Evolutionary conservation across 2,888 invertebrate genomes (phyloP).

Genomic region (Agrilus biguttatus): DNA sequence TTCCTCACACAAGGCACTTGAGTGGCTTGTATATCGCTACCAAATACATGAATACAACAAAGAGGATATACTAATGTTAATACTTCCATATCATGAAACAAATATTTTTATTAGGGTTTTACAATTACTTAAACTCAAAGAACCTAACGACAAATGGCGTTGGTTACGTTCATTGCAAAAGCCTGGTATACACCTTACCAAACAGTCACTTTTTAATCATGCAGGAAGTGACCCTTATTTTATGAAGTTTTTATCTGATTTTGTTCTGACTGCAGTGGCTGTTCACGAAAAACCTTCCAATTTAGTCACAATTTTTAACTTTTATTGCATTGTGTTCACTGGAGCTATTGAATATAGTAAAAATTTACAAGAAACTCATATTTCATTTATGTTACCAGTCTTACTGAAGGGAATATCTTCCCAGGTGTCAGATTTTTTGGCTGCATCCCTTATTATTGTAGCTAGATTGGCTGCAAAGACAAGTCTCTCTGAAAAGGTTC

Average conservation of each 20-base stretch:
- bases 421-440: conserved; percentile 50
- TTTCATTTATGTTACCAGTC: conserved; percentile 55
- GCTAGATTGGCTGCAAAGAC: conserved; percentile 54
- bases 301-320: conserved; percentile 60
- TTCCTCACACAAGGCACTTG: conserved; percentile 77
- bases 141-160: conserved; percentile 49
- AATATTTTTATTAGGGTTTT: conserved; percentile 73
- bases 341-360: conserved; percentile 49
- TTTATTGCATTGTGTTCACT: conserved; percentile 62
- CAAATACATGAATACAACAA: conserved; percentile 80
- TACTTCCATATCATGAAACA: conserved; percentile 87
- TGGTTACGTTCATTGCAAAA: conserved; percentile 66
- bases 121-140: conserved; percentile 55
- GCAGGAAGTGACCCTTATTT: conserved; percentile 49
- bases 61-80: conserved; percentile 62
- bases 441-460: conserved; percentile 59
- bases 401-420: conserved; percentile 59
- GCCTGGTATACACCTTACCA: conserved; percentile 58
- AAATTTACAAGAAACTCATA: conserved; percentile 39
- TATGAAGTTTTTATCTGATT: conserved; percentile 45
- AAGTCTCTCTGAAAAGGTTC: conserved; percentile 38
- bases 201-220: conserved; percentile 56
- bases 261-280: conserved; percentile 41
- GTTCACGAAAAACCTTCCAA: conserved; percentile 43
- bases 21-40: conserved; percentile 88